Percentiles rank a stretch among this genome's conserved stretches.
Conservation (phyloP, 2,113 vertebrate species). For the Prionailurus bengalensis region DNA sequence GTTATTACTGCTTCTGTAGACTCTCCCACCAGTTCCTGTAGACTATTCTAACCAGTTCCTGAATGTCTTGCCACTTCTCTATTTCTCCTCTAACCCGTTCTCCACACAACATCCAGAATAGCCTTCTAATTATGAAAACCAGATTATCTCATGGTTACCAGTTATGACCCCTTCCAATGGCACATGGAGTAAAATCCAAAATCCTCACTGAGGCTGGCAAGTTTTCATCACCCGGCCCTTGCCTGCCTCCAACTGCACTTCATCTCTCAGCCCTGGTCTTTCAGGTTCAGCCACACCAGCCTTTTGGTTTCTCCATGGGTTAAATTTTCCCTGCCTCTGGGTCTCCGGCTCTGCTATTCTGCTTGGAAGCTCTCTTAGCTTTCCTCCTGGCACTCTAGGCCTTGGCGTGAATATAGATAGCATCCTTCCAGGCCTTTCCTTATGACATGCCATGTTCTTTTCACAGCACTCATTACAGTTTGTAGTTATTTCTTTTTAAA, state of each 20-base stretch:
- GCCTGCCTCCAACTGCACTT: background rate
- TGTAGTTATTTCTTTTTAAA: background rate
- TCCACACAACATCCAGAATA: background rate
- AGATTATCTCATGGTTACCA: background rate
- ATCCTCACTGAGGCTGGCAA: background rate
- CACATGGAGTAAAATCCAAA: background rate
- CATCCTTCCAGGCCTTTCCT: background rate
- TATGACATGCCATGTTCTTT: background rate
- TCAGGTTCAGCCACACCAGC: background rate
- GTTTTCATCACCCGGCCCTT: accelerated
- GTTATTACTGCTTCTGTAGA: background rate
- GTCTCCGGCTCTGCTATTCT: background rate
- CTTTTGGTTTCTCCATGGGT: background rate
- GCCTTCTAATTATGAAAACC: background rate
- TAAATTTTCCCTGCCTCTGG: background rate
- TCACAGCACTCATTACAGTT: background rate
- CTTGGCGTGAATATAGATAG: accelerated
- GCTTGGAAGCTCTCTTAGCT: background rate
- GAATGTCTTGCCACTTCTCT: background rate
- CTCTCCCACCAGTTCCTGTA: background rate
- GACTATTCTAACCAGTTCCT: background rate
- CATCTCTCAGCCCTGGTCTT: background rate
- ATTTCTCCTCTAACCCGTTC: background rate
- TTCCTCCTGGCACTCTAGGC: background rate
- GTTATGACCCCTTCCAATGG: background rate